Evolutionary conservation across 92 coral and sea anemone species (phyloP).

Genomic region (Phenganax stokvisi): DNA sequence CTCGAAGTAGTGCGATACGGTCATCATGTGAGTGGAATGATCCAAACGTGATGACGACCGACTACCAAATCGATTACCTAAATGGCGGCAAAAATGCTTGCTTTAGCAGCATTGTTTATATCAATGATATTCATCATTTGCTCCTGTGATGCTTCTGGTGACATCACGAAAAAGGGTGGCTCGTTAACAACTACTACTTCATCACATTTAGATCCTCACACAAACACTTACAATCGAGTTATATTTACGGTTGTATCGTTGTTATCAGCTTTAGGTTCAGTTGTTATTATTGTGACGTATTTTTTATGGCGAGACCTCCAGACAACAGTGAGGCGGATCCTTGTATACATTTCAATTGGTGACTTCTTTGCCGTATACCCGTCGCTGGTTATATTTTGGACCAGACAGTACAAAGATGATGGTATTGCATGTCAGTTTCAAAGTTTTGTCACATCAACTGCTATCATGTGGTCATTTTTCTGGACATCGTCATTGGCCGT

Average conservation of each 20-base stretch:
- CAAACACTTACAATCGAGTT: neutral
- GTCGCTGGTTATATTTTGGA: constrained; percentile 43
- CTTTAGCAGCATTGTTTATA: neutral
- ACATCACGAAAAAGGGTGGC: neutral
- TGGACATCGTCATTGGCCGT: constrained; percentile 84
- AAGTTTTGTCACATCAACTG: constrained; percentile 71
- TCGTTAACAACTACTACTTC: neutral
- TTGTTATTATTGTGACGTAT: constrained; percentile 62
- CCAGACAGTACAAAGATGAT: neutral
- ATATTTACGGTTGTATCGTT: constrained; percentile 28
- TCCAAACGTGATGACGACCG: no score
- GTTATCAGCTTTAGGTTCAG: constrained; percentile 66
- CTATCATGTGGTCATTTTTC: constrained; percentile 80
- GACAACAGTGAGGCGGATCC: constrained; percentile 68
- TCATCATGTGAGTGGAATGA: no score
- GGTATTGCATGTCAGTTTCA: constrained; percentile 50
- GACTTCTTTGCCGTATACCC: constrained; percentile 69
- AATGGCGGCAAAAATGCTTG: neutral
- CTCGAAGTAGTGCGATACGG: no score
- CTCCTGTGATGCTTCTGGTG: neutral
- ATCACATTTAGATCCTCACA: neutral
- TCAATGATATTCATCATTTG: neutral
- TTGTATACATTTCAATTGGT: constrained; percentile 73
- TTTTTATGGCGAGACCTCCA: constrained; percentile 75
- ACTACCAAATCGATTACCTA: no score